Base-by-base conservation (phyloP, 2,113 vertebrate genomes). In the Elachura formosa region DNA sequence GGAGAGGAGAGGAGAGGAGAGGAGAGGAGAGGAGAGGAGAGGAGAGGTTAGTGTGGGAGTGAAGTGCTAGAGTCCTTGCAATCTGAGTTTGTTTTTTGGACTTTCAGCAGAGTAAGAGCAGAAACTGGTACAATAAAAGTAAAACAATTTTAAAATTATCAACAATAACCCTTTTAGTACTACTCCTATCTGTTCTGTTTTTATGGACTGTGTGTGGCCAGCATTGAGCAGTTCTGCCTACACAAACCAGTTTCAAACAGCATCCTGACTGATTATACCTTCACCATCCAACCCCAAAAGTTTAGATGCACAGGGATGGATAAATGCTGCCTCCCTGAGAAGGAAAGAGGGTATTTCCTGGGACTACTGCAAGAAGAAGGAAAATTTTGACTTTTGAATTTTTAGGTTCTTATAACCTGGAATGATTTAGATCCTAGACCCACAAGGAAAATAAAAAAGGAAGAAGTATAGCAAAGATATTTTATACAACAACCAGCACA, bases 401-500 rank as follows among this genome's bases (percentile, higher is more conserved):
- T 81, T 64, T 5, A n/a, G 4, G 4, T 14, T 12, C 34, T 45
- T 56, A 28, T 16, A 45, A 25, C 4, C 4, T 56, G 12, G 19
- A 59, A 45, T 61, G 21, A 49, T 59, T 83, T 89, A 51, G 43
- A 5, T 49, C 71, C 25, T 40, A 40, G 49, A 49, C 3, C 4
- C 15, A 34, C 11, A 59, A 45, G 20, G 22, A 52, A 58, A 64
- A 31, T 18, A 41, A 51, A 24, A 12, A 12, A 51, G 23, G 4
- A 6, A 38, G 34, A 62, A 59, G 40, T 9, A 68, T 38, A 9
- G 2, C 4, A 24, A 11, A 68, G 4, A 64, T 3, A 10, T 22
- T 12, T 11, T 2, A 0, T 0, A 4, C 3, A 41, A 0, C 6
- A 62, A 62, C 1, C 11, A 58, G 6, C 0, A 24, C 5, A 34